Percentiles rank a stretch among this genome's conserved stretches.
phyloP scores from a whole-genome alignment of 1,140 invertebrate species.

The Neodiprion fabricii region DNA sequence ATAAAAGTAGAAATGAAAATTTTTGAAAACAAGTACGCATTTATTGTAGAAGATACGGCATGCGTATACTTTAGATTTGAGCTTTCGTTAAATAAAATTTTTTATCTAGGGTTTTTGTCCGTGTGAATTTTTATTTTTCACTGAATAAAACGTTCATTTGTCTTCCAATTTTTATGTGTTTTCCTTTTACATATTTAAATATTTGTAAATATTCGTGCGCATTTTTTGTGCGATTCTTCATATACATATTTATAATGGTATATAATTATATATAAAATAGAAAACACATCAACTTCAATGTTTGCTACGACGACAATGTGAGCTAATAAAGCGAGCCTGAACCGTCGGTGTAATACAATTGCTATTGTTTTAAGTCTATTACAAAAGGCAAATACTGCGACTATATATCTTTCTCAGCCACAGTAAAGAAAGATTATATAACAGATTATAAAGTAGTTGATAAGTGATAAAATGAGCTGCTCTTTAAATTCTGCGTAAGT shows the following conservation, averaged over 20 bases:
- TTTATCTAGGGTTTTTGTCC: neutral
- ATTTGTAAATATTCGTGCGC: neutral
- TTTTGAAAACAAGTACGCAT: neutral
- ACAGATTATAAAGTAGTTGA: neutral
- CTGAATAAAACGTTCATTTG: neutral
- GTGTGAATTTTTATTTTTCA: neutral
- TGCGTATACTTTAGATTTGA: neutral
- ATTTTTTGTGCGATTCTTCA: neutral
- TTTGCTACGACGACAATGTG: no score
- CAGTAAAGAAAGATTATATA: neutral
- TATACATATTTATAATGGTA: neutral
- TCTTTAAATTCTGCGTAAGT: neutral
- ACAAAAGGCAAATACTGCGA: neutral
- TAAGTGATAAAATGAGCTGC: constrained; percentile 3
- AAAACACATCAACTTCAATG: no score
- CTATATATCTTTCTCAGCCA: neutral
- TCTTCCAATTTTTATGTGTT: neutral
- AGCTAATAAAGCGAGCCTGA: no score
- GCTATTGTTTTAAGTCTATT: neutral
- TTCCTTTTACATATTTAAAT: neutral
- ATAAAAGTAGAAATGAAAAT: neutral
- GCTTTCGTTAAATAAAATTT: neutral
- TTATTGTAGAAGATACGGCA: neutral
- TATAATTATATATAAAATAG: no score
- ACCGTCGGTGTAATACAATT: neutral